Base-by-base conservation (phyloP, 2,113 vertebrate species). In the Semnornis frantzii region DNA sequence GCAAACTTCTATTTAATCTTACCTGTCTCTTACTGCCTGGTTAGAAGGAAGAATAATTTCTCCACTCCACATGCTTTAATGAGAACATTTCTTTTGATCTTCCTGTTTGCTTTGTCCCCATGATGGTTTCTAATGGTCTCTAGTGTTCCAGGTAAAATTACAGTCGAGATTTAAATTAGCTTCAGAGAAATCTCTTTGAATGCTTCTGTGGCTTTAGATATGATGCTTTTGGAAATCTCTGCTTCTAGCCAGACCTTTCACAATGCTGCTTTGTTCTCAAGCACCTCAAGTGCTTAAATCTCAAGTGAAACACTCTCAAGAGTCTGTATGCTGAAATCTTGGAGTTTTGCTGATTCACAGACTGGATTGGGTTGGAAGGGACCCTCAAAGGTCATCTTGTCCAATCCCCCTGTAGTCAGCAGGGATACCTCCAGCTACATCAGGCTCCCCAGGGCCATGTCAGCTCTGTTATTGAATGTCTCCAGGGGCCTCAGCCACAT, bases 241-340 rank as follows among this genome's bases (percentile, higher is more conserved):
- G 0, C n/a, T 69, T 59, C n/a, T 9, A 58, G 78, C 14, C 69
- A 55, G 63, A 4, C 27, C 27, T 66, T 12, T 68, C 52, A 44
- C 23, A 79, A 1, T 8, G 42, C 57, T 64, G 24, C 4, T 46
- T 66, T 62, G 15, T 46, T 55, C 33, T 82, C 15, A 13, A 23
- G 54, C 31, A 34, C 28, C 30, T 46, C 9, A 28, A 44, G 69
- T 12, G 57, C 52, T 48, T 23, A 23, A 74, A n/a, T 55, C 21
- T 63, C 18, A 59, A 50, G 19, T 58, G 37, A 21, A 82, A 5
- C 21, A 0, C 58, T n/a, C 44, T 70, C 3, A 0, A 33, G 14
- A 77, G 12, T 9, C 52, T 39, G 3, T 4, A 1, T 0, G 1
- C n/a, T 7, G 15, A 5, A 15, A 3, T 19, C 8, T 8, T 8